A percentile compares a stretch with the other conserved stretches of the same genome.
These are phyloP conservation scores for Sitobion miscanthi DNA, from an alignment of 1,140 invertebrate genomes.

Conservation along the genomic window DNA sequence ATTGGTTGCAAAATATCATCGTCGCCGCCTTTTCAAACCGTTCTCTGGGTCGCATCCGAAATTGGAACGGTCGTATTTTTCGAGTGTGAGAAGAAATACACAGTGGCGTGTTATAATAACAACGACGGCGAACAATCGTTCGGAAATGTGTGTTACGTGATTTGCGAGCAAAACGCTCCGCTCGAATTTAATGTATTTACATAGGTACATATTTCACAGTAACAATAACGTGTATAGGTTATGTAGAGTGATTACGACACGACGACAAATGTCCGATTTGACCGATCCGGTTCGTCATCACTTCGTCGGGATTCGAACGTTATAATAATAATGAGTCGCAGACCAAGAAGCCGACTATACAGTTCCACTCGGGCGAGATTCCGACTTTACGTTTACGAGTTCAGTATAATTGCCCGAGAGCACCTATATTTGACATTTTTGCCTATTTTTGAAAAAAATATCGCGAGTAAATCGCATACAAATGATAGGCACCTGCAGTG, in stretches of 20 bases:
- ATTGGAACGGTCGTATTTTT: constrained; percentile 17
- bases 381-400: neutral
- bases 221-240: neutral
- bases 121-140: constrained; percentile 16
- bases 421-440: neutral
- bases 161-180: neutral
- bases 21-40: neutral
- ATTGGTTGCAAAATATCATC: constrained; percentile 29
- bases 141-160: constrained; percentile 9
- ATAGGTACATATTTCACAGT: constrained; percentile 11
- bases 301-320: neutral
- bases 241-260: neutral
- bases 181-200: neutral
- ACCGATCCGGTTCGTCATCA: neutral
- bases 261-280: neutral
- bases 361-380: neutral
- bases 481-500: no score
- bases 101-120: neutral
- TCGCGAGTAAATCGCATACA: neutral
- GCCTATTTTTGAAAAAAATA: neutral
- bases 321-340: no score
- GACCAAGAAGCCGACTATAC: no score
- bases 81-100: constrained; percentile 44
- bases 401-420: neutral
- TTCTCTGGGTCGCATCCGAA: constrained; percentile 10